Evolutionary conservation across 2,888 invertebrate genomes (phyloP), one percentile per base, ranked within the genome.

Genomic region (Mythimna impura): DNA sequence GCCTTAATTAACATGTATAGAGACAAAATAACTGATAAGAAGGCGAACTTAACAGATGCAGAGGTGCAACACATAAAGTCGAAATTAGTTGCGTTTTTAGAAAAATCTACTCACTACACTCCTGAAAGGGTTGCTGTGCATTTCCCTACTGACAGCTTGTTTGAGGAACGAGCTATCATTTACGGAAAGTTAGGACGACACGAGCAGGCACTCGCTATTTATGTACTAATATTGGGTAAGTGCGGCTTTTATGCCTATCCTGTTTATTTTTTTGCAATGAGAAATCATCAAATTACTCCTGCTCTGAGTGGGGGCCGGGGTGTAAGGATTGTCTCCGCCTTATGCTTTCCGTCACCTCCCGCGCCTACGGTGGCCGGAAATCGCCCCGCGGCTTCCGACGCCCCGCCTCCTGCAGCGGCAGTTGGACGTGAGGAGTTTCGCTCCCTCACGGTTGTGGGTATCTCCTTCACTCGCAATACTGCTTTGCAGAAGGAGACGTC

Each of bases 161-260:
- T 98, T 89, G 99, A 99, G 91, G 99, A 99, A 92, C 97, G 99
- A 76, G 99, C 99, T 0, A 97, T 99, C n/a, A 98, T 99, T 77
- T 95, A 99, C 58, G 99, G 99, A 0, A 98, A 98, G 86, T 95
- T 99, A 36, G 99, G 98, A 0, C 96, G 98, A 80, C 99, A 99
- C 91, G 98, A 99, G 89, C 98, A 99, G 91, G 99, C 99, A 0
- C 95, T 99, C 63, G 97, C 98, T 1, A 98, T 99, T 89, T 99
- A 99, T 92, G 97, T 99, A 30, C 98, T 98, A 88, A 97, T 99
- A 50, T 96, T 99, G 73, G 97, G 96, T 96, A 86, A 89, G 91
- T 84, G 10, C 50, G 17, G 5, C 64, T 64, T 62, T 62, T 30
- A 14, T 50, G 9, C 10, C 14, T 34, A 47, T 60, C 12, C 36